These are phyloP conservation scores for Saxidomus purpurata DNA, from an alignment of 1,140 invertebrate genomes.

Conservation along the genomic window DNA sequence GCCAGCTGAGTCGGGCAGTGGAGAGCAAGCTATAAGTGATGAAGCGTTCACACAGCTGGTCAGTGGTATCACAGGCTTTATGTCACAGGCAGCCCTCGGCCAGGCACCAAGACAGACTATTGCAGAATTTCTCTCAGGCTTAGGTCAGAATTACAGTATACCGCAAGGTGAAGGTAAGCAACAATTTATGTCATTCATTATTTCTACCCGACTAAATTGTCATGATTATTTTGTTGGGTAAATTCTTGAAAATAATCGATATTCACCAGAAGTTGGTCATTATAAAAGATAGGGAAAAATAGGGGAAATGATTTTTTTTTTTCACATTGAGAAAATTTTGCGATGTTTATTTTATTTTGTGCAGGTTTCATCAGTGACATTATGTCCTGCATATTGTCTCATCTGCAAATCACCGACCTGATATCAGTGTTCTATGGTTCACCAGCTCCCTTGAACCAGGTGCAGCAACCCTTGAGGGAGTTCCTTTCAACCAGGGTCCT, in stretches of 20 bases:
- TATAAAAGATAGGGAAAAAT: too few species aligned
- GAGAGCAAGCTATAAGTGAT: slow-evolving; percentile 75
- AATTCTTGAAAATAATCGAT: too few species aligned
- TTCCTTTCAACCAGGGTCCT: slow-evolving; percentile 44
- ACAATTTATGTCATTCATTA: too few species aligned
- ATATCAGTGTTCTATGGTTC: slow-evolving; percentile 56
- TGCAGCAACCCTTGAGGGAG: slow-evolving; percentile 32
- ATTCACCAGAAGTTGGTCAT: too few species aligned
- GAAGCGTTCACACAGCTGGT: slow-evolving; percentile 80
- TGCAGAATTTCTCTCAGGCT: slow-evolving; percentile 86
- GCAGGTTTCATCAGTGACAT: slow-evolving; percentile 63
- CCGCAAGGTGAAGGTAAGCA: slow-evolving; percentile 84
- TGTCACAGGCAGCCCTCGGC: slow-evolving; percentile 78
- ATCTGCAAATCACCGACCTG: slow-evolving; percentile 61
- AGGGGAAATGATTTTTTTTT: too few species aligned
- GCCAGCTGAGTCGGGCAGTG: background rate
- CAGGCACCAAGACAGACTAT: slow-evolving; percentile 83
- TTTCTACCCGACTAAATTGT: too few species aligned
- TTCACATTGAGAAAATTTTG: too few species aligned
- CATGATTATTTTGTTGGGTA: too few species aligned
- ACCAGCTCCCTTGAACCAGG: slow-evolving; percentile 50
- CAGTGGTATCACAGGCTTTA: slow-evolving; percentile 75
- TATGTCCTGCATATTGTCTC: slow-evolving; percentile 49
- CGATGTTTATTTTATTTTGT: background rate
- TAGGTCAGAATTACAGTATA: slow-evolving; percentile 78